These are phyloP conservation scores for Anniella stebbinsi DNA, from an alignment of 2,797 vertebrate species.

Conservation along the genomic window DNA sequence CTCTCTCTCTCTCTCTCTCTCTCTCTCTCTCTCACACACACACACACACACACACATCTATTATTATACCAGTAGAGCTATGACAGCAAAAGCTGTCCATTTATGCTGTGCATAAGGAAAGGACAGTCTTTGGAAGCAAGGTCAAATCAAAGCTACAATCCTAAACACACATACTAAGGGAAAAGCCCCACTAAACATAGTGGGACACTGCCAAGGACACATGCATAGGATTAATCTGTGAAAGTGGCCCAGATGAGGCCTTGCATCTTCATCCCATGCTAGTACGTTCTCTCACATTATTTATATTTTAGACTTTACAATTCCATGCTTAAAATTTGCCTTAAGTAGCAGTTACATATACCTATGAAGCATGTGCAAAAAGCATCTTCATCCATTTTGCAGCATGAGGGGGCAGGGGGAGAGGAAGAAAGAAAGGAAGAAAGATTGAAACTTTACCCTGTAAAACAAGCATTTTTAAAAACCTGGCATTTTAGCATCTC, in stretches of 20 bases:
- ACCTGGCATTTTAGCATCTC: background rate
- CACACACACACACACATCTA: background rate
- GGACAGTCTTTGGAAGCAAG: background rate
- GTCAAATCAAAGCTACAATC: background rate
- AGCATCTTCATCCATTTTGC: conserved; percentile 39
- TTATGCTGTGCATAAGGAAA: background rate
- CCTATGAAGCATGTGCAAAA: conserved; percentile 29
- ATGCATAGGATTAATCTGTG: background rate
- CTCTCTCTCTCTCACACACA: no score
- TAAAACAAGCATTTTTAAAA: background rate
- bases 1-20: no score
- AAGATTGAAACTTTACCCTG: background rate
- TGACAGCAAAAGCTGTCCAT: background rate
- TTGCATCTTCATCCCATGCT: background rate
- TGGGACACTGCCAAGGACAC: background rate
- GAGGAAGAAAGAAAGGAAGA: background rate
- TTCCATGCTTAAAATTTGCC: background rate
- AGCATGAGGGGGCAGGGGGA: background rate
- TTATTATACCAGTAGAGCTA: background rate
- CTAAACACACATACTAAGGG: background rate
- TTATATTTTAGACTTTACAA: background rate
- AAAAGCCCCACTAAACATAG: background rate
- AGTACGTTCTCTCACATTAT: background rate
- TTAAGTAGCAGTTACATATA: conserved; percentile 24
- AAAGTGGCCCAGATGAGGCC: background rate